Percentiles rank a stretch among this genome's conserved stretches.
Evolutionary conservation across 1,140 invertebrate genomes (phyloP).

Genomic region (Ephestia elutella): DNA sequence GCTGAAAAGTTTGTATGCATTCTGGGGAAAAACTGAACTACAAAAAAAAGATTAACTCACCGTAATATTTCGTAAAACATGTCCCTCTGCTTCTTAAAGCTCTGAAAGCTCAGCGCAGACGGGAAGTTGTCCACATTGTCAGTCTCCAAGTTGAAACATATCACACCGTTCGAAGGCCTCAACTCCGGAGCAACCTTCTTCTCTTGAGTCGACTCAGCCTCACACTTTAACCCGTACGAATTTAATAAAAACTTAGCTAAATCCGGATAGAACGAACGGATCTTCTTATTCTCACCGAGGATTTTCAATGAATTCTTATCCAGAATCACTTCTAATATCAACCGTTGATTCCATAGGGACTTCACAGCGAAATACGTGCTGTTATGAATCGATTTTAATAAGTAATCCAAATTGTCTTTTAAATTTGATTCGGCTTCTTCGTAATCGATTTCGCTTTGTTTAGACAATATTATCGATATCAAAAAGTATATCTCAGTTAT

Average conservation of each 20-base stretch:
- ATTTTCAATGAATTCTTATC: conserved; percentile 63
- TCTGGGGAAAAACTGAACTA: no score
- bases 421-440: conserved; percentile 28
- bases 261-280: conserved; percentile 53
- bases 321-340: conserved; percentile 53
- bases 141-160: conserved; percentile 78
- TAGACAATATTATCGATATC: conserved; percentile 61
- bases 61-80: conserved; percentile 85
- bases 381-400: conserved; percentile 63
- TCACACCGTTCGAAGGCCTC: conserved; percentile 45
- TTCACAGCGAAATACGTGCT: conserved; percentile 65
- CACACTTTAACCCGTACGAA: conserved; percentile 52
- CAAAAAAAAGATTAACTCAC: conserved; percentile 23
- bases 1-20: no score
- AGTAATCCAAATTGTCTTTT: conserved; percentile 29
- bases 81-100: conserved; percentile 89
- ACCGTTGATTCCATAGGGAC: conserved; percentile 53
- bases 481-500: conserved; percentile 66
- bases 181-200: conserved; percentile 25
- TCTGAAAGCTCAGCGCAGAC: conserved; percentile 80
- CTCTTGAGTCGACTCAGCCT: conserved; percentile 40
- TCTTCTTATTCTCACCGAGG: conserved; percentile 60
- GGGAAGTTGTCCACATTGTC: conserved; percentile 90
- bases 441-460: conserved; percentile 52
- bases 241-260: conserved; percentile 61